These are phyloP conservation scores for Brachypalpus laphriformis DNA, from an alignment of 2,888 invertebrate genomes.

Conservation along the genomic window DNA sequence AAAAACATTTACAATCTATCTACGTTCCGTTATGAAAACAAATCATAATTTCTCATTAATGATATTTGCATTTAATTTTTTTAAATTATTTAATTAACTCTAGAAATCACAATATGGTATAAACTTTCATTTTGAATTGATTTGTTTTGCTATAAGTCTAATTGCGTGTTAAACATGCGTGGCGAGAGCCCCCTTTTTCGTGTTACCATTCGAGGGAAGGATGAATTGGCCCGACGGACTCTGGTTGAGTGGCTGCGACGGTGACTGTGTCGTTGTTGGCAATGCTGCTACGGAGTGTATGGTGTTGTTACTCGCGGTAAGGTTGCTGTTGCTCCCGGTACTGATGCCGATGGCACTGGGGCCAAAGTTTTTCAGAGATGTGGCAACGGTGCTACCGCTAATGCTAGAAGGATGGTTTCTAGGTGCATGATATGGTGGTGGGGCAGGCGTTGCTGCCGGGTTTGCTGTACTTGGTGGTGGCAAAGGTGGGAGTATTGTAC, in stretches of 20 bases:
- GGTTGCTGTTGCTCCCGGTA: conserved; percentile 85
- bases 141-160: conserved; percentile 74
- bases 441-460: conserved; percentile 91
- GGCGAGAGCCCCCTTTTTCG: conserved; percentile 84
- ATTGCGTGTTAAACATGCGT: conserved; percentile 85
- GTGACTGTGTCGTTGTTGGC: conserved; percentile 86
- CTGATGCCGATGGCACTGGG: conserved; percentile 64
- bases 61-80: conserved; percentile 61
- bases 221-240: conserved; percentile 83
- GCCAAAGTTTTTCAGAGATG: conserved; percentile 76
- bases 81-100: conserved; percentile 80
- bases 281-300: conserved; percentile 80
- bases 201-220: conserved; percentile 82
- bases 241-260: conserved; percentile 87
- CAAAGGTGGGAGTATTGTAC: conserved; percentile 83
- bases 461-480: conserved; percentile 88
- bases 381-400: conserved; percentile 76
- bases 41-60: conserved; percentile 61
- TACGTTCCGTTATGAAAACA: conserved; percentile 71
- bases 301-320: conserved; percentile 81
- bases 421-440: conserved; percentile 88
- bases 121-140: conserved; percentile 72
- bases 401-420: conserved; percentile 78
- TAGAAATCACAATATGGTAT: conserved; percentile 82
- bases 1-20: conserved; percentile 74